Conservation (phyloP, 2,113 vertebrate genomes). For the Hiodon alosoides region DNA sequence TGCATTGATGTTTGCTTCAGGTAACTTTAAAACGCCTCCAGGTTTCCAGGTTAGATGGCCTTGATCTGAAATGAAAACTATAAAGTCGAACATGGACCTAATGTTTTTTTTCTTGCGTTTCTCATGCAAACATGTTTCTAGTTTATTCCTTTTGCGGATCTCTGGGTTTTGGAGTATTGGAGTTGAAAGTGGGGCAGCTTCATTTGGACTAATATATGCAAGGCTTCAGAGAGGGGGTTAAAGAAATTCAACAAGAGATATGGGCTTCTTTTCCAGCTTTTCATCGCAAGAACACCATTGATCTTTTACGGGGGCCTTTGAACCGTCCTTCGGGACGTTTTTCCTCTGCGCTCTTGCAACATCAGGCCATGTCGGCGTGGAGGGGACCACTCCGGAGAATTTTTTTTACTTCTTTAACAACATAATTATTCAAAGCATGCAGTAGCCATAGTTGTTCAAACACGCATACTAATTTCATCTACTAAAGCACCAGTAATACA, state of each 20-base stretch:
- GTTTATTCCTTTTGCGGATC: not conserved
- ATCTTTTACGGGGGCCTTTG: not conserved
- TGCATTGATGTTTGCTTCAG: no score
- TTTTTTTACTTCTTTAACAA: not conserved
- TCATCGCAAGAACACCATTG: not conserved
- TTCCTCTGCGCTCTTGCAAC: no score
- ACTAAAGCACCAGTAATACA: not conserved
- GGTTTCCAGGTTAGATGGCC: no score
- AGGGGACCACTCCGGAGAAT: not conserved
- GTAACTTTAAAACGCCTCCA: no score
- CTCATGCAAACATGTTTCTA: not conserved
- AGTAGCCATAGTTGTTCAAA: not conserved
- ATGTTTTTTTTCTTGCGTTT: not conserved
- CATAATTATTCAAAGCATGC: not conserved
- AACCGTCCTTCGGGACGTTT: not conserved
- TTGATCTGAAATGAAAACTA: not conserved
- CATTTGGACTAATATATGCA: not conserved
- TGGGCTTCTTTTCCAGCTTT: no score
- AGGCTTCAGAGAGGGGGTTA: conserved; percentile 9
- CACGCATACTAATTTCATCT: not conserved
- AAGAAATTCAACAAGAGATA: not conserved
- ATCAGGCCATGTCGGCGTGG: not conserved
- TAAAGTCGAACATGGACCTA: not conserved
- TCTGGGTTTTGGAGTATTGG: not conserved
- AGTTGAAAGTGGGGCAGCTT: conserved; percentile 11